Evolutionary conservation across 2,797 vertebrate species (phyloP).

Genomic region (Chrysocyon brachyurus): DNA sequence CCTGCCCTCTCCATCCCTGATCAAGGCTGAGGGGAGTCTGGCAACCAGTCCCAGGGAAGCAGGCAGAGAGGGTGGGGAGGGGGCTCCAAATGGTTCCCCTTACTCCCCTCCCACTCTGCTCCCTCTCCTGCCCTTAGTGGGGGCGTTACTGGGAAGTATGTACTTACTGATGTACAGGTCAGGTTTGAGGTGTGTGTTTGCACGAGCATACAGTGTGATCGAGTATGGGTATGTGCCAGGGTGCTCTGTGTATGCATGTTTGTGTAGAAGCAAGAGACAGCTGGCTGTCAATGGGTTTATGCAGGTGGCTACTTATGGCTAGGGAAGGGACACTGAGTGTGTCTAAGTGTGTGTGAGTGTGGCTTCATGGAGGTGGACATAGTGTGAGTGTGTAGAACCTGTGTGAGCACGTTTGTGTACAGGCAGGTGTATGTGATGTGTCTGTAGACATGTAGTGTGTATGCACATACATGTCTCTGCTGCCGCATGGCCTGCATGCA

Average conservation of each 20-base stretch:
- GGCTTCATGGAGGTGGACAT: neutral
- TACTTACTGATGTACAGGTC: neutral
- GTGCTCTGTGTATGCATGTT: neutral
- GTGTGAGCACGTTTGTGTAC: neutral
- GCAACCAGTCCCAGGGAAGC: neutral
- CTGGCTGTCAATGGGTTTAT: neutral
- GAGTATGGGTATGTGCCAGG: neutral
- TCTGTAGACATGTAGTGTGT: neutral
- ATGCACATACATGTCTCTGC: neutral
- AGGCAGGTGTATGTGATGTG: neutral
- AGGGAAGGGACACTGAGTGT: neutral
- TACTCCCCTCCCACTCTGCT: neutral
- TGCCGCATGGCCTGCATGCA: neutral
- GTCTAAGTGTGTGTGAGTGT: neutral
- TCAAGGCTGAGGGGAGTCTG: neutral
- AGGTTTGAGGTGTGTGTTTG: neutral
- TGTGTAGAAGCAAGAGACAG: neutral
- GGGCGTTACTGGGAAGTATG: neutral
- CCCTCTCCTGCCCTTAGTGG: neutral
- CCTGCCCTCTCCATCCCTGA: neutral
- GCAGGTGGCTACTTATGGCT: neutral
- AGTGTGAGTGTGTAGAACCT: neutral
- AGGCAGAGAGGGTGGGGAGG: neutral
- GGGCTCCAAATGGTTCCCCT: neutral
- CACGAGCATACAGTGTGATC: accelerated